These are phyloP conservation scores for Fundulus diaphanus DNA, from an alignment of 2,797 vertebrate species.

Conservation along the genomic window DNA sequence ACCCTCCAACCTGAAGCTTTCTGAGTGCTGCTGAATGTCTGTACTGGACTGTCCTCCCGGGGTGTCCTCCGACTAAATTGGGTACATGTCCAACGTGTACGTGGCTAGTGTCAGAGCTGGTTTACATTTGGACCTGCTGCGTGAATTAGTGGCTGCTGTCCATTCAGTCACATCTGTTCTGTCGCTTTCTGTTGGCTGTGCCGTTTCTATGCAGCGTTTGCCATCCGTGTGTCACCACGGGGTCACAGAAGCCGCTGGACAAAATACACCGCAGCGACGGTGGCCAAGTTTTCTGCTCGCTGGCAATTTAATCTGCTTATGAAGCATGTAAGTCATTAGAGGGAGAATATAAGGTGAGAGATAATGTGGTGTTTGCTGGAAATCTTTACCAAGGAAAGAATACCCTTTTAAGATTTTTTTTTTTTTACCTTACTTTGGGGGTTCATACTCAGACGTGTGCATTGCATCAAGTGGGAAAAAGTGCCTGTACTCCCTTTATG, in stretches of 20 bases:
- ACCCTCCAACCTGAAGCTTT: slow-evolving; percentile 17
- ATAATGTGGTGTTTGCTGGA: slow-evolving; percentile 33
- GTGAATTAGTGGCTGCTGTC: slow-evolving; percentile 30
- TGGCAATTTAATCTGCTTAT: slow-evolving; percentile 56
- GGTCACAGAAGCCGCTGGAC: slow-evolving; percentile 60
- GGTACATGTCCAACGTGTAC: slow-evolving; percentile 36
- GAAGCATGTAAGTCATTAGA: slow-evolving; percentile 37
- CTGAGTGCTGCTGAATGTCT: slow-evolving; percentile 12
- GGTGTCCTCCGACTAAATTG: slow-evolving; percentile 36
- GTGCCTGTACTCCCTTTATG: no score
- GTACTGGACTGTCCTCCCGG: slow-evolving; percentile 29
- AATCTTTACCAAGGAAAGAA: slow-evolving; percentile 53
- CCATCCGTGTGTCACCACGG: slow-evolving; percentile 61
- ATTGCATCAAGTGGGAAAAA: no score
- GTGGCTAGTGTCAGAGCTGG: not conserved
- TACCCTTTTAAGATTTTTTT: slow-evolving; percentile 17
- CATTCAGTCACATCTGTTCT: slow-evolving; percentile 46
- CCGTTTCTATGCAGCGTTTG: slow-evolving; percentile 27
- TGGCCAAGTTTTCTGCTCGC: slow-evolving; percentile 59
- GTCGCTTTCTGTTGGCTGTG: slow-evolving; percentile 12
- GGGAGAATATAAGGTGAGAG: slow-evolving; percentile 25
- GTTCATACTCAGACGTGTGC: not conserved
- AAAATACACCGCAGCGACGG: slow-evolving; percentile 38
- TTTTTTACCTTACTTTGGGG: no score
- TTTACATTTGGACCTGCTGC: slow-evolving; percentile 21